Base-by-base conservation (phyloP, 2,113 vertebrate species). In the Solea solea region DNA sequence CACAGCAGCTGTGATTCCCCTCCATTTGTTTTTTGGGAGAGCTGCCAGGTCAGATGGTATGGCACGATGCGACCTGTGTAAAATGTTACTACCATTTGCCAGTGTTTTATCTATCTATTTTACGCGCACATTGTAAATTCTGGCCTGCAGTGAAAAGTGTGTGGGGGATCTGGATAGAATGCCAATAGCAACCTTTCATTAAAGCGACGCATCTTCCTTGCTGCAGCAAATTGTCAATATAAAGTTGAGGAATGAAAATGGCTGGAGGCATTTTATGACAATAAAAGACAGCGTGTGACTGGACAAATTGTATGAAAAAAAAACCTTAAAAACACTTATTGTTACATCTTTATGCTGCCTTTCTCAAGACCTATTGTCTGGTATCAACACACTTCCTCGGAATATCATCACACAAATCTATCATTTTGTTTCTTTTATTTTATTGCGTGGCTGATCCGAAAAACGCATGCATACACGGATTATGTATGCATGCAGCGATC, bases 1-100 rank as follows among this genome's bases (percentile, higher is more conserved):
- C 59, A 82, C 72, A 70, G 78, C 83, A 85, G 85, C 85, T 89
- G 72, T 61, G 76, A 84, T 68, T 83, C 40, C 64, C 80, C 82
- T 82, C 63, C 57, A 46, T 76, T 86, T 67, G 27, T 61, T 71
- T 81, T 71, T 66, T 52, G 63, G 73, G 75, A 83, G 21, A 27
- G 5, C 50, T 76, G 84, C 87, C 85, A 85, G 74, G 65, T 85
- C 80, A 72, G 73, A 83, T 86, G 74, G 75, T 68, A 25, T 45
- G 53, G 34, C 78, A 49, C 10, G 5, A 57, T 27, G n/a, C 80
- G 76, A 56, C 74, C 69, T 80, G 66, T 69, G 68, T 76, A 68
- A 80, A 85, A 80, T 57, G 50, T 76, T 81, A 60, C 60, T 72
- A 16, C 60, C 68, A 8, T 71, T 85, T 56, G 54, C 67, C 67